These are phyloP conservation scores for Diceros bicornis DNA, from an alignment of 2,797 vertebrate genomes.

Conservation along the genomic window DNA sequence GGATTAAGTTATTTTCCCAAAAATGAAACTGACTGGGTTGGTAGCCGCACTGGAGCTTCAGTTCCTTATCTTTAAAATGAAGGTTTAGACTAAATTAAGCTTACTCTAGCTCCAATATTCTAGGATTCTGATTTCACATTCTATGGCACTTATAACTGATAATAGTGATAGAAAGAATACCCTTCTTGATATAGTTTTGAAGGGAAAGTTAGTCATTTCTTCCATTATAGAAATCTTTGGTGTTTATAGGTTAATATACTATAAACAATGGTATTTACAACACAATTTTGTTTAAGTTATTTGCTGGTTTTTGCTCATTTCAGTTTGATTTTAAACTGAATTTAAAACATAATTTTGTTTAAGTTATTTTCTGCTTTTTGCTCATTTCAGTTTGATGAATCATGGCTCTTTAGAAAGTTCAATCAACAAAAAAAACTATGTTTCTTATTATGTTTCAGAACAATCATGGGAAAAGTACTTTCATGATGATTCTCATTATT, in stretches of 20 bases:
- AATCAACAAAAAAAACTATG: slow-evolving; percentile 12
- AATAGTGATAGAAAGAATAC: slow-evolving; percentile 21
- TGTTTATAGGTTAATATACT: slow-evolving; percentile 5
- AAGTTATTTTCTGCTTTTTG: slow-evolving; percentile 19
- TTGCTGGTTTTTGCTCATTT: slow-evolving; percentile 17
- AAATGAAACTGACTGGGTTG: not conserved
- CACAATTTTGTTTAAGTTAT: slow-evolving; percentile 1
- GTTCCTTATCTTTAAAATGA: slow-evolving; percentile 54
- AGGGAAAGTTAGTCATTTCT: slow-evolving; percentile 31
- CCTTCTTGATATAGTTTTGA: slow-evolving; percentile 45
- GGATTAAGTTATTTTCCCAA: slow-evolving; percentile 20
- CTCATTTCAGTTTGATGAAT: slow-evolving; percentile 39
- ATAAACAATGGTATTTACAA: slow-evolving; percentile 19
- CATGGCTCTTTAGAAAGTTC: slow-evolving; percentile 6
- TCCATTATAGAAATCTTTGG: not conserved
- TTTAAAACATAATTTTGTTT: slow-evolving; percentile 37
- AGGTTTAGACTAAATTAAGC: slow-evolving; percentile 39
- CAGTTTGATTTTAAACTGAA: not conserved
- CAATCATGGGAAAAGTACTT: not conserved
- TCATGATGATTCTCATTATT: slow-evolving; percentile 2
- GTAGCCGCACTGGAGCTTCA: not conserved
- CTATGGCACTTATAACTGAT: not conserved
- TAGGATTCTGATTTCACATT: not conserved
- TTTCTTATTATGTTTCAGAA: slow-evolving; percentile 55
- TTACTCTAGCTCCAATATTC: not conserved